Evolutionary conservation across 2,113 vertebrate species (phyloP).

Genomic region (Brachyhypopomus occidentalis): DNA sequence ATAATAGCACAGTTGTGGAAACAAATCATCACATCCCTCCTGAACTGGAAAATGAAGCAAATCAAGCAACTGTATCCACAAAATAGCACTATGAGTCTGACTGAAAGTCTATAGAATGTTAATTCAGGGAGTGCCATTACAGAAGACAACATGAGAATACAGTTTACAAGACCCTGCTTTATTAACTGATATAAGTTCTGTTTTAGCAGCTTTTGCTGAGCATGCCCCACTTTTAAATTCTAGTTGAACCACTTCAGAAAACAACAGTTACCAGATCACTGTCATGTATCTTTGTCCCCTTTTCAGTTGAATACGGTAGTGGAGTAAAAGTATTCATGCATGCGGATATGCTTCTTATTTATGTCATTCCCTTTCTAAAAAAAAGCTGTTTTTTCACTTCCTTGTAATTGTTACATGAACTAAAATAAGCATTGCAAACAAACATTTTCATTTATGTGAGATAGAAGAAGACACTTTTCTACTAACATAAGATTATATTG

Average conservation of each 20-base stretch:
- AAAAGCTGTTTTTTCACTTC: neutral
- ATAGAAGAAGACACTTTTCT: neutral
- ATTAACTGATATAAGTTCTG: neutral
- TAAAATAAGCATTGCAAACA: neutral
- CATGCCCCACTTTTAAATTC: slow-evolving; percentile 19
- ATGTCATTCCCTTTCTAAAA: slow-evolving; percentile 2
- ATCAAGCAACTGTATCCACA: slow-evolving; percentile 2
- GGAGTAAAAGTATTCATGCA: slow-evolving; percentile 15
- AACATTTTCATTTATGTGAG: neutral
- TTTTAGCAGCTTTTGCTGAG: neutral
- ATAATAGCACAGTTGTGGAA: slow-evolving; percentile 32
- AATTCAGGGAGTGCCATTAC: neutral
- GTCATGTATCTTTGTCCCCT: slow-evolving; percentile 15
- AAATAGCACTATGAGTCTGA: slow-evolving; percentile 9
- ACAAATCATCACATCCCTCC: slow-evolving; percentile 17
- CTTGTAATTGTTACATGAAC: neutral
- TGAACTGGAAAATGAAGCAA: slow-evolving; percentile 18
- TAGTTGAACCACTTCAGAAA: slow-evolving; percentile 16
- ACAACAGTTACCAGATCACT: slow-evolving; percentile 8
- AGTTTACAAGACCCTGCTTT: neutral
- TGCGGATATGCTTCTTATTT: slow-evolving; percentile 23
- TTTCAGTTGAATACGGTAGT: neutral
- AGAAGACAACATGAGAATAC: neutral
- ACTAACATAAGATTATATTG: neutral
- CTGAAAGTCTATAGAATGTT: neutral